phyloP scores from a whole-genome alignment of 2,888 invertebrate genomes.

The Zelleria hepariella region DNA sequence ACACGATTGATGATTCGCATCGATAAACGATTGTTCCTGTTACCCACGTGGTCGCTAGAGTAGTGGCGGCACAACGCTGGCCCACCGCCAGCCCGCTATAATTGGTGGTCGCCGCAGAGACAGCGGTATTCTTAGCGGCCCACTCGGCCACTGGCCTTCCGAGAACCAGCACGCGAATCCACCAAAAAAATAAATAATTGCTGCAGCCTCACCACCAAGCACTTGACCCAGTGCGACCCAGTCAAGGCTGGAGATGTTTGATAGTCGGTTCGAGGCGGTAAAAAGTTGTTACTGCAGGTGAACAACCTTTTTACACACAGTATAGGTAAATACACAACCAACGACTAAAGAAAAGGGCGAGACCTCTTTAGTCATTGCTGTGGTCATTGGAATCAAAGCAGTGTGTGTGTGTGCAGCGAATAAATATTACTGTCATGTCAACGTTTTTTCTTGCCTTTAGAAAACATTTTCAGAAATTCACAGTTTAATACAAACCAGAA shows the following conservation, averaged over 20 bases:
- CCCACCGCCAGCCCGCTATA: slow-evolving; percentile 86
- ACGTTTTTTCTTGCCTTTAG: no score
- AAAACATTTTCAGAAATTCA: slow-evolving; percentile 10
- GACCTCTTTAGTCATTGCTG: no score
- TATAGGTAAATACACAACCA: no score
- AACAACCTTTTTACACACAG: slow-evolving; percentile 33
- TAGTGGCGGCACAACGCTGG: slow-evolving; percentile 69
- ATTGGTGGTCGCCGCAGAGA: slow-evolving; percentile 83
- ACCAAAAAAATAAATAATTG: slow-evolving; percentile 38
- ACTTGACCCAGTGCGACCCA: slow-evolving; percentile 71
- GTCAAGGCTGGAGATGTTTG: slow-evolving; percentile 36
- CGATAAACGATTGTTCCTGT: slow-evolving; percentile 53
- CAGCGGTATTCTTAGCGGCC: slow-evolving; percentile 78
- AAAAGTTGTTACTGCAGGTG: slow-evolving; percentile 15
- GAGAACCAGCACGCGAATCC: slow-evolving; percentile 27
- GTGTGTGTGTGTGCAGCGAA: no score
- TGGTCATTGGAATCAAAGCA: no score
- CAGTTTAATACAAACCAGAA: slow-evolving; percentile 2
- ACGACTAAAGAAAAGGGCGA: no score
- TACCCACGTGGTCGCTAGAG: slow-evolving; percentile 44
- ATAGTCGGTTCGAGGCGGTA: slow-evolving; percentile 2
- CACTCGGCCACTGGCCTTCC: slow-evolving; percentile 67
- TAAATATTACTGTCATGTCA: no score
- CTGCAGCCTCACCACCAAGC: slow-evolving; percentile 42
- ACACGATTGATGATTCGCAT: slow-evolving; percentile 52